Percentiles rank a stretch among this genome's conserved stretches.
These are phyloP conservation scores for Lepidonotus clava DNA, from an alignment of 2,888 invertebrate species.

Conservation along the genomic window DNA sequence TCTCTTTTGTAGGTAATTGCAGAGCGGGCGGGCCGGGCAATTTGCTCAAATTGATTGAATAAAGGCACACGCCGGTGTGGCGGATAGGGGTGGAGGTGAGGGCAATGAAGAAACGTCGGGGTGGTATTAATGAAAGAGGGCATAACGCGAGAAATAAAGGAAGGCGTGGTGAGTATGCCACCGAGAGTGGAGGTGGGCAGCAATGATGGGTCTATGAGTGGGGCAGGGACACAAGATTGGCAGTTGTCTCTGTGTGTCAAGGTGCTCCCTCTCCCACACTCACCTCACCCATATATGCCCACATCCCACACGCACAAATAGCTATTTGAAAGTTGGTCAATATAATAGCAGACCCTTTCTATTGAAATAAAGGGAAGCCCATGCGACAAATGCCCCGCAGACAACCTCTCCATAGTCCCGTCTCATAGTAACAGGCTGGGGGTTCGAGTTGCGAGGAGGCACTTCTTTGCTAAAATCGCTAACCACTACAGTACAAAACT, in stretches of 20 bases:
- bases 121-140: neutral
- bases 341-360: neutral
- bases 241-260: neutral
- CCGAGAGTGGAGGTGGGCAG: neutral
- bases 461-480: too few relatives aligned
- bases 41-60: constrained; percentile 23
- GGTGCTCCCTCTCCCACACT: neutral
- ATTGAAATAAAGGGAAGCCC: neutral
- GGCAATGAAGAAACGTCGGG: neutral
- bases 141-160: neutral
- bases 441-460: too few relatives aligned
- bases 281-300: neutral
- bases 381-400: constrained; percentile 4
- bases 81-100: neutral
- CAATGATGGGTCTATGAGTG: constrained; percentile 8
- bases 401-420: neutral
- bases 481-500: too few relatives aligned
- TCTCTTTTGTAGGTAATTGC: constrained; percentile 18
- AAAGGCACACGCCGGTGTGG: neutral
- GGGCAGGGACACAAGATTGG: neutral
- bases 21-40: constrained; percentile 23
- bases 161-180: constrained; percentile 3
- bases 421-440: too few relatives aligned
- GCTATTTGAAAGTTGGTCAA: constrained; percentile 17
- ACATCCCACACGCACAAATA: constrained; percentile 1